Evolutionary conservation across 2,113 vertebrate genomes (phyloP), one percentile per base, ranked within the genome.

Genomic region (Brachyistius frenatus): DNA sequence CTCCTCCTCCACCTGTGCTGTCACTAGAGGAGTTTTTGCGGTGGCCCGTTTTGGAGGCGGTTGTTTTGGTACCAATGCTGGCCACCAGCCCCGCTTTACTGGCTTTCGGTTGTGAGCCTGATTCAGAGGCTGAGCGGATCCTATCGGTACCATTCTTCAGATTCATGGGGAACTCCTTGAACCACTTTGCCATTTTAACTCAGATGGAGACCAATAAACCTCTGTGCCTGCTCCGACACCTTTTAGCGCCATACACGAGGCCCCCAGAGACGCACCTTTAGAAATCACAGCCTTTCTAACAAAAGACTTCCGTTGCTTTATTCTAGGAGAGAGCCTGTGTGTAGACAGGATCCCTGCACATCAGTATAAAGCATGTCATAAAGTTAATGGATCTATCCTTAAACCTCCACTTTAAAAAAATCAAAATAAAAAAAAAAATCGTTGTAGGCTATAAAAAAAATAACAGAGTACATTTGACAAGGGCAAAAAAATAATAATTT

Each of bases 141-240:
- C 94, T 85, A 80, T 97, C 96, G 0, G 96, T 94, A 44, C 93
- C 96, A 1, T 96, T 96, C 87, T 95, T 97, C 86, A 97, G 84
- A 75, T 93, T 96, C 85, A 96, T 93, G 3, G 96, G 96, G 62
- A 97, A 96, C 85, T 98, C 97, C 88, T 96, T 97, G 92, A 97
- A 97, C 97, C 97, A 97, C 88, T 95, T 96, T 79, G 96, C 96
- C 97, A 98, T 97, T 62, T 78, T 82, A 61, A 55, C 66, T 82
- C 37, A 7, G 61, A 66, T 80, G 73, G 73, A 83, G 66, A 84
- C 74, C 74, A 73, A 2, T 70, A 72, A 71, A 86, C 9, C 49
- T 84, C 49, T 83, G 9, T 75, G 79, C 8, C 47, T 83, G 63
- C 50, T 58, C 36, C 58, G 62, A 61, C 64, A 78, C 83, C 87